Conservation (phyloP, 2,797 vertebrate genomes). For the Hapalemur alaotrensis region DNA sequence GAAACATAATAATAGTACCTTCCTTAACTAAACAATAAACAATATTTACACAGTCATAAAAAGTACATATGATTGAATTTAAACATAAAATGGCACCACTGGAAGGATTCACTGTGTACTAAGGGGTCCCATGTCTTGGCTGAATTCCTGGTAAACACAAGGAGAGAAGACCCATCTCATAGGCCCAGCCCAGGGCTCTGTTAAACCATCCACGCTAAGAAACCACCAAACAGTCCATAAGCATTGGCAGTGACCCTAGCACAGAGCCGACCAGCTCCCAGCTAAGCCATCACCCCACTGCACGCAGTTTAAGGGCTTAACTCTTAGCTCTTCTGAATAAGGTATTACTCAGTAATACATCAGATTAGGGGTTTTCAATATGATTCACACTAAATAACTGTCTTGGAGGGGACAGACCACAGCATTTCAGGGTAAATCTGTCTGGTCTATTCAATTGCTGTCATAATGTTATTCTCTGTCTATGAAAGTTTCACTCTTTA, state of each 20-base stretch:
- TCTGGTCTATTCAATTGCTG: background rate
- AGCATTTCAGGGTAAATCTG: background rate
- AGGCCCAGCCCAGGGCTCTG: background rate
- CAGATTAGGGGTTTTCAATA: background rate
- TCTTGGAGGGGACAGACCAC: background rate
- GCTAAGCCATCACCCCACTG: background rate
- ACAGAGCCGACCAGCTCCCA: background rate
- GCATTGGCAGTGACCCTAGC: background rate
- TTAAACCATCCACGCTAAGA: background rate
- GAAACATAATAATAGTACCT: background rate
- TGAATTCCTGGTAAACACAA: background rate
- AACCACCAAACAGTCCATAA: background rate
- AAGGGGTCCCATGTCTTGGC: background rate
- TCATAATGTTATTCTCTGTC: constrained; percentile 7
- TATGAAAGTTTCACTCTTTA: background rate
- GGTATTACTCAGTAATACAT: background rate
- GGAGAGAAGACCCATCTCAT: background rate
- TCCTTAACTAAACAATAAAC: constrained; percentile 6
- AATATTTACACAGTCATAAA: constrained; percentile 22
- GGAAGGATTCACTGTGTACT: background rate
- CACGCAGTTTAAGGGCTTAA: too few species aligned
- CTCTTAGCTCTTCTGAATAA: constrained; percentile 8
- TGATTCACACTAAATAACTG: constrained; percentile 1
- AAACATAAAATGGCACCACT: background rate
- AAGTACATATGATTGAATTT: background rate